Percentiles rank a stretch among this genome's conserved stretches.
Conservation (phyloP, 1,140 invertebrate genomes). For the Pinna nobilis region DNA sequence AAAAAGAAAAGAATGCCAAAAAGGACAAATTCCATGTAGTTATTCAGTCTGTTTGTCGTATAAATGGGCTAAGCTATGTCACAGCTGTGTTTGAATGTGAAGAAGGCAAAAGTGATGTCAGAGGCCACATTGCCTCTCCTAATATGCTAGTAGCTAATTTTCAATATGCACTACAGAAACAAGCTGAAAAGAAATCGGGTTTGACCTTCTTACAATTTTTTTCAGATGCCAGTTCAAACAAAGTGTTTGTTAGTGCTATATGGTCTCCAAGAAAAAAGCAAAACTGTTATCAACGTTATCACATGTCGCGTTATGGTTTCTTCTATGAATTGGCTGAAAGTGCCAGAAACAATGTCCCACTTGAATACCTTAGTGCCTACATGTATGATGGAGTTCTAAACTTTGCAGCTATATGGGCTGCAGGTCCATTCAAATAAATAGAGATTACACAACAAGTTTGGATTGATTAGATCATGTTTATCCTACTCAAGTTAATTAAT, state of each 20-base stretch:
- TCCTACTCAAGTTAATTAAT: too few species aligned
- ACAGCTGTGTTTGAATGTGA: constrained; percentile 18
- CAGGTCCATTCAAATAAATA: constrained; percentile 5
- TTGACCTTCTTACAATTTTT: constrained; percentile 52
- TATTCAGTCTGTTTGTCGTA: constrained; percentile 19
- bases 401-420: constrained; percentile 54
- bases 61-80: constrained; percentile 1
- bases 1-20: constrained; percentile 7
- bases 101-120: background rate
- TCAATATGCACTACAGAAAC: constrained; percentile 46
- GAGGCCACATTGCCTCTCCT: constrained; percentile 16
- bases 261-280: constrained; percentile 34
- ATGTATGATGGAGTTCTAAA: constrained; percentile 46
- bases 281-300: constrained; percentile 50
- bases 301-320: constrained; percentile 53
- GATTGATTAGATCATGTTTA: constrained; percentile 33
- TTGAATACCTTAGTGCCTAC: constrained; percentile 49
- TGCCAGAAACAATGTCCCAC: constrained; percentile 34
- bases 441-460: too few species aligned
- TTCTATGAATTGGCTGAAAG: constrained; percentile 52
- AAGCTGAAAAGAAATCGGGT: constrained; percentile 22
- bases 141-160: constrained; percentile 53
- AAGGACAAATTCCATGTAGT: background rate
- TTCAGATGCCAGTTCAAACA: constrained; percentile 16
- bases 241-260: constrained; percentile 45